These are phyloP conservation scores for Eidolon helvum DNA, from an alignment of 2,113 vertebrate genomes.

Conservation along the genomic window DNA sequence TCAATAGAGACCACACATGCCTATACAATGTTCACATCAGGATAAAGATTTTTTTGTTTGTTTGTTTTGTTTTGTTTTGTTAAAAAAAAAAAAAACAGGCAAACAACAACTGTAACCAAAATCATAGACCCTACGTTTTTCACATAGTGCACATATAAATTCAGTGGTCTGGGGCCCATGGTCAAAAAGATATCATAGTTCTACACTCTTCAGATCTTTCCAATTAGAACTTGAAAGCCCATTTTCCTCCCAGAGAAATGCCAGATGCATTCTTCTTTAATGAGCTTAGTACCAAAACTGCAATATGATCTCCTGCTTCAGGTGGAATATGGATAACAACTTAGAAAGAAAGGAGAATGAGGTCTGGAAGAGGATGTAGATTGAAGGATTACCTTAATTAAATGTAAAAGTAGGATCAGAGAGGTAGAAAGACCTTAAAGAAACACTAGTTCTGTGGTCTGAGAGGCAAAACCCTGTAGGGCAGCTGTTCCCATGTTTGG, in stretches of 20 bases:
- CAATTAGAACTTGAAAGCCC: conserved; percentile 80
- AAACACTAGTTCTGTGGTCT: conserved; percentile 67
- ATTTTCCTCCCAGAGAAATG: conserved; percentile 75
- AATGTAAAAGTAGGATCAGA: conserved; percentile 79
- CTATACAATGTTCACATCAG: neutral
- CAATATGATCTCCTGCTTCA: conserved; percentile 76
- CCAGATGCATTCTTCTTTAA: conserved; percentile 79
- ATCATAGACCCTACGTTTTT: neutral
- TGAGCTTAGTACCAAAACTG: conserved; percentile 78
- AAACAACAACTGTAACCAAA: neutral
- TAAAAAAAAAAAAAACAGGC: neutral
- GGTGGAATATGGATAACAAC: conserved; percentile 74
- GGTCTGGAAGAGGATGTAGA: conserved; percentile 74
- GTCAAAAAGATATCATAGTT: conserved; percentile 62
- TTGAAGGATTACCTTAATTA: conserved; percentile 80
- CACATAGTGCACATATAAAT: neutral
- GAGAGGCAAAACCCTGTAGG: conserved; percentile 56
- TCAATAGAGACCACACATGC: neutral
- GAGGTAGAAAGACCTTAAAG: conserved; percentile 68
- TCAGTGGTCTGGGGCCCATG: conserved; percentile 42
- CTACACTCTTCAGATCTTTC: conserved; percentile 75
- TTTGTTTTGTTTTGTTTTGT: too few relatives aligned
- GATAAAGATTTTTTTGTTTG: neutral
- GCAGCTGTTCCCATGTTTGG: conserved; percentile 61
- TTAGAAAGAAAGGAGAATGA: conserved; percentile 73